Base-by-base conservation (phyloP, 1,140 invertebrate genomes). In the Ylistrum balloti region DNA sequence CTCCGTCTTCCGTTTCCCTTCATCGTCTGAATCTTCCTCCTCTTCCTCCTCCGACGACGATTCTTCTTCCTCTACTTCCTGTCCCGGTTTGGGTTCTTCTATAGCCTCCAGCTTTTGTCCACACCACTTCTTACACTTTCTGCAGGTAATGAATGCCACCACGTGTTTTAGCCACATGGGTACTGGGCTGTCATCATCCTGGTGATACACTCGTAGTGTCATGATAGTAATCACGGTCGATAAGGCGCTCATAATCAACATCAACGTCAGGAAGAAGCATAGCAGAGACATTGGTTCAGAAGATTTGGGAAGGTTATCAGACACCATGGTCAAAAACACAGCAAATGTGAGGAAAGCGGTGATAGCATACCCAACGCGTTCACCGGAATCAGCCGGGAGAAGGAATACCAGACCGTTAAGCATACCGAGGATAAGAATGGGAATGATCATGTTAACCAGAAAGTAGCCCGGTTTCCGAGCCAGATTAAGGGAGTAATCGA, bases 261-360 rank as follows among this genome's bases (percentile, higher is more conserved):
- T 90, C 35, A 90, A n/a, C 15, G 89, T 87, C 33, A 88, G 22
- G n/a, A 34, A 91, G 91, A 88, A 91, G 94, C 94, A 97, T 33
- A 97, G 96, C 5, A 95, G 87, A n/a, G 95, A 95, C 32, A 96
- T 91, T 85, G 92, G 93, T 86, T 97, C 97, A 10, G 97, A 97
- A 3, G 97, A 97, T 93, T 97, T 96, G 15, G 97, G 97, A 94
- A 97, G 96, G 90, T 96, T 97, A 92, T 97, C 97, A n/a, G 96
- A 96, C 56, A 97, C 97, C 90, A 97, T 96, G 87, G 97, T 93
- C 95, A 97, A 96, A 93, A 97, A 97, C 33, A 97, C 97, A 86
- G 96, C 96, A 92, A 97, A 97, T 9, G 97, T 96, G 10, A 97
- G 94, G 2, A 97, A 95, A 13, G 97, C 96, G 11, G 97, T 97